Evolutionary conservation across 2,888 invertebrate species (phyloP).

Genomic region (Blastobasis lacticolella): DNA sequence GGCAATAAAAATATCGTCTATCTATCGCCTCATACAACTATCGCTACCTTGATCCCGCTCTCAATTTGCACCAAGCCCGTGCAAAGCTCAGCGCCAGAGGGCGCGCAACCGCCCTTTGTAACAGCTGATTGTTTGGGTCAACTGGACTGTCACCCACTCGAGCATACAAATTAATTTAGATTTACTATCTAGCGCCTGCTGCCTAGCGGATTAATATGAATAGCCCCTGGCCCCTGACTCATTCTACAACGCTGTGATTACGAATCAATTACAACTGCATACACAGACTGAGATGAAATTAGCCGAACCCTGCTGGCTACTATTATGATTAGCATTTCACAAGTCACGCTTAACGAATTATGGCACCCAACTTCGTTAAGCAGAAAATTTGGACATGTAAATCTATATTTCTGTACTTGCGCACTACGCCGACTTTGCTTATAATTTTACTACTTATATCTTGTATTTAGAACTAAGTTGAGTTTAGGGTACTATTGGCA

Average conservation of each 20-base stretch:
- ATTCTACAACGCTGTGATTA: conserved; percentile 8
- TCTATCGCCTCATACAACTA: no score
- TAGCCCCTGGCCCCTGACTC: conserved; percentile 12
- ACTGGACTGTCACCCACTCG: conserved; percentile 54
- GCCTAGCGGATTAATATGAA: conserved; percentile 32
- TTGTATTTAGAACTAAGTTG: no score
- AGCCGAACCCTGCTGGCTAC: not conserved
- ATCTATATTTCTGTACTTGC: no score
- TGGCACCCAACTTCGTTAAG: no score
- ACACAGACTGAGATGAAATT: not conserved
- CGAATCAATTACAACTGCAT: conserved; percentile 8
- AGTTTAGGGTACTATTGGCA: no score
- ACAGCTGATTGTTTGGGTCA: conserved; percentile 51
- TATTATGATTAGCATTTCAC: not conserved
- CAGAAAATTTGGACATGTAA: no score
- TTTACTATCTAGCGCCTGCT: conserved; percentile 40
- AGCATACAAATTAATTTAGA: conserved; percentile 57
- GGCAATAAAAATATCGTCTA: no score
- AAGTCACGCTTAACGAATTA: no score
- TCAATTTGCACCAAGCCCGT: conserved; percentile 23
- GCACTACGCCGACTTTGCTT: no score
- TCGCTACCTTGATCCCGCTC: conserved; percentile 8
- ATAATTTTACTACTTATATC: no score
- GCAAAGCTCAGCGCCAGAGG: conserved; percentile 29
- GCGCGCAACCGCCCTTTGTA: conserved; percentile 44